These are phyloP conservation scores for Philereme transversata DNA, from an alignment of 2,888 invertebrate species.

Conservation along the genomic window DNA sequence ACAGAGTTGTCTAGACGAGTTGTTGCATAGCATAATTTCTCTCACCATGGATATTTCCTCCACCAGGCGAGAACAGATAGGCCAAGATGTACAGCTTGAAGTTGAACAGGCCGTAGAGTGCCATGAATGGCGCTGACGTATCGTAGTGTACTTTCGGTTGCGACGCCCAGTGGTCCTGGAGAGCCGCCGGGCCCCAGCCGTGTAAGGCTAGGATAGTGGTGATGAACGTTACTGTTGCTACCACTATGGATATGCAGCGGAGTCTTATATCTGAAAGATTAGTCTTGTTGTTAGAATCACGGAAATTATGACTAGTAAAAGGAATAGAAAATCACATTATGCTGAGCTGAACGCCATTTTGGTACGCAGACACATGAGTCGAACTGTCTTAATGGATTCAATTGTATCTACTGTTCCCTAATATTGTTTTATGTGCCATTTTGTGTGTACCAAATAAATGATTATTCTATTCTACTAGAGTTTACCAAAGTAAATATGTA, in stretches of 20 bases:
- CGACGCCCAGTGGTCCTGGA: slow-evolving; percentile 97
- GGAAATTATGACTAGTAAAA: too few relatives aligned
- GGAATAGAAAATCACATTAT: too few relatives aligned
- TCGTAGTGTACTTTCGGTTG: slow-evolving; percentile 93
- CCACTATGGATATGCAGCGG: slow-evolving; percentile 94
- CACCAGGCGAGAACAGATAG: slow-evolving; percentile 95
- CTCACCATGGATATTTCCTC: slow-evolving; percentile 92
- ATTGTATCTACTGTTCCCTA: too few relatives aligned
- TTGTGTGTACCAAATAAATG: too few relatives aligned
- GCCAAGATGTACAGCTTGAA: slow-evolving; percentile 97
- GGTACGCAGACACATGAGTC: too few relatives aligned
- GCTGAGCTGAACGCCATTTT: too few relatives aligned
- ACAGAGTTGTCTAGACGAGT: neutral
- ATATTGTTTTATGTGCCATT: too few relatives aligned
- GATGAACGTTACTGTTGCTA: slow-evolving; percentile 91
- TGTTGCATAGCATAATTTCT: slow-evolving; percentile 21
- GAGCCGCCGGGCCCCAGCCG: slow-evolving; percentile 93
- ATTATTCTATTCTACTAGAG: too few relatives aligned
- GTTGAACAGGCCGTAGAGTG: slow-evolving; percentile 96
- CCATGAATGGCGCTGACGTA: slow-evolving; percentile 97
- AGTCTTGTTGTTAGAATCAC: too few relatives aligned
- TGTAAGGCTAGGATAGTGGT: slow-evolving; percentile 90
- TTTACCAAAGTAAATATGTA: too few relatives aligned
- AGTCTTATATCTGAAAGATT: slow-evolving; percentile 91
- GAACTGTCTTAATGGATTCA: too few relatives aligned